Evolutionary conservation across 2,113 vertebrate species (phyloP).

Genomic region (Polypterus senegalus): DNA sequence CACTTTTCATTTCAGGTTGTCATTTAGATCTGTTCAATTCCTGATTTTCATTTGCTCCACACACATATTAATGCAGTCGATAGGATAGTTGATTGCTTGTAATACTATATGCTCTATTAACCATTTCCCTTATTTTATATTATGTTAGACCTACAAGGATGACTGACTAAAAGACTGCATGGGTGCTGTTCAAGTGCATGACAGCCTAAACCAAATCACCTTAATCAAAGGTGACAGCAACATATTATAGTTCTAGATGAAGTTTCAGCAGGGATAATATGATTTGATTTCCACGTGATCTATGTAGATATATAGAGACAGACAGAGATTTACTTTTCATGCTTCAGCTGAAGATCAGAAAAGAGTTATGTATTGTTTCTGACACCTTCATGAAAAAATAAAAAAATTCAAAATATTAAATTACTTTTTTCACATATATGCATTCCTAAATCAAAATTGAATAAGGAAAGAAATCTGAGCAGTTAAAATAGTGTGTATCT

Average conservation of each 20-base stretch:
- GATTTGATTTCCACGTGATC: slow-evolving; percentile 13
- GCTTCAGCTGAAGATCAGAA: not conserved
- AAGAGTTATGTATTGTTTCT: not conserved
- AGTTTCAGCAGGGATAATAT: slow-evolving; percentile 8
- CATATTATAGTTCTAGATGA: slow-evolving; percentile 19
- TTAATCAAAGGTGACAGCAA: slow-evolving; percentile 20
- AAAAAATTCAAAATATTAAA: not conserved
- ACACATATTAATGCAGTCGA: too few species aligned
- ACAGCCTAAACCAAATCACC: slow-evolving; percentile 7
- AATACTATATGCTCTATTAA: not conserved
- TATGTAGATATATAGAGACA: slow-evolving; percentile 1
- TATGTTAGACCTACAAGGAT: not conserved
- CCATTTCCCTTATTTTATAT: not conserved
- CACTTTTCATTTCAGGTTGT: too few species aligned
- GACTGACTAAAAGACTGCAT: not conserved
- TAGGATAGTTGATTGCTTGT: too few species aligned
- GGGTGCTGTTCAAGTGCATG: not conserved
- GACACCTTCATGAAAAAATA: slow-evolving; percentile 1
- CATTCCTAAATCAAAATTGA: not conserved
- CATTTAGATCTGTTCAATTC: too few species aligned
- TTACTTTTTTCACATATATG: not conserved
- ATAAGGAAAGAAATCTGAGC: not conserved
- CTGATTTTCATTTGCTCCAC: too few species aligned
- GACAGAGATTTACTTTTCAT: slow-evolving; percentile 9
- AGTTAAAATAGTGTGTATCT: too few species aligned